A percentile compares a stretch with the other conserved stretches of the same genome.
phyloP scores from a whole-genome alignment of 35 echinoderm and acorn worm genomes.

The Nesometra sesokonis region DNA sequence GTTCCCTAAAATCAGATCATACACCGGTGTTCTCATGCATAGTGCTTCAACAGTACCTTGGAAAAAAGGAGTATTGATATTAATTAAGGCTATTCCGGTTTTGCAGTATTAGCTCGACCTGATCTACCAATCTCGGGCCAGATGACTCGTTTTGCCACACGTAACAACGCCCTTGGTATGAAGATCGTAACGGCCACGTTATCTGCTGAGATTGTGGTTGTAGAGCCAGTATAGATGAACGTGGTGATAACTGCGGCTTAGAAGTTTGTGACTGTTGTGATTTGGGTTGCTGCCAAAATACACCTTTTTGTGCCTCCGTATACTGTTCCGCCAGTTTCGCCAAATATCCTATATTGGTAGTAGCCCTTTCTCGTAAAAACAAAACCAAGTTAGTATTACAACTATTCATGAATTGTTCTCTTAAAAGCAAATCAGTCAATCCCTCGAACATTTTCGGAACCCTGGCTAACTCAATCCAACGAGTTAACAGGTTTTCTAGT shows the following conservation, averaged over 20 bases:
- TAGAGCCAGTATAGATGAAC: background rate
- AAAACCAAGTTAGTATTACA: slow-evolving; percentile 18
- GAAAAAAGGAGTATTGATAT: slow-evolving; percentile 31
- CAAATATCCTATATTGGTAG: slow-evolving; percentile 4
- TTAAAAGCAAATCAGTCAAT: slow-evolving; percentile 33
- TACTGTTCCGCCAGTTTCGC: slow-evolving; percentile 15
- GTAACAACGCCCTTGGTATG: slow-evolving; percentile 2
- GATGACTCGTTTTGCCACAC: slow-evolving; percentile 27
- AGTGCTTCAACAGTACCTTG: slow-evolving; percentile 21
- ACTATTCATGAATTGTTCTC: slow-evolving; percentile 30
- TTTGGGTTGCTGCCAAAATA: background rate
- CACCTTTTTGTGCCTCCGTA: slow-evolving; percentile 34
- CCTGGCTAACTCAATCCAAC: slow-evolving; percentile 19
- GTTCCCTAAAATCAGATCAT: slow-evolving; percentile 39
- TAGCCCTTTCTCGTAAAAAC: slow-evolving; percentile 30
- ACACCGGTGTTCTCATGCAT: slow-evolving; percentile 47
- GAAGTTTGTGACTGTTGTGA: background rate
- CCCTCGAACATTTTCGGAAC: slow-evolving; percentile 12
- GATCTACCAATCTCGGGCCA: slow-evolving; percentile 11
- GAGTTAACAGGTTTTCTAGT: slow-evolving; percentile 25
- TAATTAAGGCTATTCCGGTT: slow-evolving; percentile 16
- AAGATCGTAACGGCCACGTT: too few relatives aligned
- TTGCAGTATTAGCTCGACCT: background rate
- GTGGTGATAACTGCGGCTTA: too few relatives aligned
- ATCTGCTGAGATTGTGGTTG: background rate